Evolutionary conservation across 2,113 vertebrate species (phyloP), one percentile per base, ranked within the genome.

Genomic region (Aphyosemion australe): DNA sequence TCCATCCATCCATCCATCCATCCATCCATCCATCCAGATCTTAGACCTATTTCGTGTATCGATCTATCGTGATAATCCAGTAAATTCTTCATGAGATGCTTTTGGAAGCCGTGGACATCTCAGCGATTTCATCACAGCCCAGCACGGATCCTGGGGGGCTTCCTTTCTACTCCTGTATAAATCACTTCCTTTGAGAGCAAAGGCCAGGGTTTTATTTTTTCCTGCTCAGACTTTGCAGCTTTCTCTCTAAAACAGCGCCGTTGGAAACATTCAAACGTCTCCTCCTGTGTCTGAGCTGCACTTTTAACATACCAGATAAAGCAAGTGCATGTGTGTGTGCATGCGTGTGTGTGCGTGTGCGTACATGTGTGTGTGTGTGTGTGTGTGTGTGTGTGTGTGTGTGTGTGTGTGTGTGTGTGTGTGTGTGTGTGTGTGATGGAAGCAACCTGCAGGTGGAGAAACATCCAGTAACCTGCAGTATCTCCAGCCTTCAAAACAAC

Each of bases 131-230:
- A 42, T 83, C 76, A 74, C 49, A 87, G 68, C 61, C 50, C 55
- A 55, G 61, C 51, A 41, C 71, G 48, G 61, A 75, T 82, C 83
- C 84, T 78, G 70, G 53, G 26, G 79, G 72, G 77, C 70, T 84
- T 53, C 62, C 61, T 86, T 87, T 85, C 73, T 41, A 83, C 74
- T 82, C 81, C 76, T 71, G 73, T 68, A 86, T 89, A 92, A 90
- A 90, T 90, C 87, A 84, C 80, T 86, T 86, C 79, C 82, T 83
- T 37, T 63, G 8, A 61, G 84, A 84, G 81, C 81, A 84, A 82
- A 84, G 82, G 87, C 57, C 84, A 84, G 83, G 61, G 84, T 87
- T 74, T 86, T 84, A 26, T 80, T 34, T 15, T 59, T 32, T 18
- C 64, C 80, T 82, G 45, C 75, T 85, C 86, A 80, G 80, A 85